Evolutionary conservation across 2,888 invertebrate species (phyloP), one percentile per base, ranked within the genome.

Genomic region (Beris morrisii): DNA sequence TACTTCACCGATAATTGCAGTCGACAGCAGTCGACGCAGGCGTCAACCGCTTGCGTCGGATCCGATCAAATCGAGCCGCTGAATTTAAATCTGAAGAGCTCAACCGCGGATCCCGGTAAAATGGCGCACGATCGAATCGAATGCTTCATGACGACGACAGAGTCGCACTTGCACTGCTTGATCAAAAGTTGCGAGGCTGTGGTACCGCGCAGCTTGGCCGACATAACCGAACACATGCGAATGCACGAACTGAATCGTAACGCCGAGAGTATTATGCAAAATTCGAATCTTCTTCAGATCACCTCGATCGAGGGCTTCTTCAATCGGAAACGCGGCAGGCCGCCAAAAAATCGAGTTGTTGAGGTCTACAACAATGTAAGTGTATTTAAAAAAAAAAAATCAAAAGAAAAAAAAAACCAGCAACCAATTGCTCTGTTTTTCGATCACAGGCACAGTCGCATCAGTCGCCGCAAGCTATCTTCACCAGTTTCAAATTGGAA

Each of bases 261-360:
- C 9, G 67, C 67, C 44, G 71, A 72, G 4, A 64, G 45, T 32
- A 65, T 70, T 3, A 66, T 71, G 13, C 67, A 69, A 28, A 69
- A 57, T 54, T 70, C 71, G 5, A 74, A 72, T 69, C 65, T 77
- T 13, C 72, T 77, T 32, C 79, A 79, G 70, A 79, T 79, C 31
- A 91, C 89, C 69, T 90, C 92, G 44, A 86, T 94, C 72, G 95
- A 95, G 78, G 93, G 93, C 63, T 92, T 95, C 87, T 95, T 95
- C 77, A 90, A 93, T 78, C 86, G 95, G 68, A 95, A 96, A 75
- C 85, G 97, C 38, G 97, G 97, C 53, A 85, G 97, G 69, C 97
- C 97, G n/a, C 97, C 97, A 12, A 97, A 97, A 82, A 97, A 97
- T 79, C 87, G 95, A 0, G 90, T 95, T 12, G 93, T 95, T 48